Evolutionary conservation across 2,797 vertebrate genomes (phyloP).

Genomic region (Acipenser ruthenus): DNA sequence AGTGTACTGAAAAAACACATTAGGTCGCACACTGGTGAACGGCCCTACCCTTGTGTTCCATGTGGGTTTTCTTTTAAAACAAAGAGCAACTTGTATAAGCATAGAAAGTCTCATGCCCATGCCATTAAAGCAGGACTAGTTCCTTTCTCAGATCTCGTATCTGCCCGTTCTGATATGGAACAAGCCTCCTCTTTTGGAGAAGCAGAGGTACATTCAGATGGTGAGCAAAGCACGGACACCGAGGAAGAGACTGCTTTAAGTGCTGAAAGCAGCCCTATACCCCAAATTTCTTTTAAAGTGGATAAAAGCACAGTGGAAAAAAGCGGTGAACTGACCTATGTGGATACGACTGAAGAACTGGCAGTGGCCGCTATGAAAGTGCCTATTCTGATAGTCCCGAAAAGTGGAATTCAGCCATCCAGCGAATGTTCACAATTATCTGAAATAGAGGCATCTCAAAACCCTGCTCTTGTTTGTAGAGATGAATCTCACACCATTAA

Average conservation of each 20-base stretch:
- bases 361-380: slow-evolving; percentile 84
- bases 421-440: slow-evolving; percentile 75
- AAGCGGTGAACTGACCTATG: slow-evolving; percentile 57
- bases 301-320: slow-evolving; percentile 56
- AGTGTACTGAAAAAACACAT: slow-evolving; percentile 98
- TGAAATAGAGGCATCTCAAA: slow-evolving; percentile 69
- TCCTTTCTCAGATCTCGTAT: slow-evolving; percentile 85
- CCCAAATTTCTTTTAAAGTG: slow-evolving; percentile 57
- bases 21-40: slow-evolving; percentile 91
- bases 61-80: slow-evolving; percentile 99
- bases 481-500: slow-evolving; percentile 86
- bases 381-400: slow-evolving; percentile 92
- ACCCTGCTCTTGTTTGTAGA: slow-evolving; percentile 60
- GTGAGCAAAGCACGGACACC: slow-evolving; percentile 95
- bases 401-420: slow-evolving; percentile 70
- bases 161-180: slow-evolving; percentile 78
- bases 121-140: slow-evolving; percentile 95
- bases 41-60: slow-evolving; percentile 90
- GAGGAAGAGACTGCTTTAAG: slow-evolving; percentile 81
- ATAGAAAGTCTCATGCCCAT: slow-evolving; percentile 96
- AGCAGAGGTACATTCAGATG: slow-evolving; percentile 87
- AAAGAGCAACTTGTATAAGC: slow-evolving; percentile 98
- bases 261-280: slow-evolving; percentile 68
- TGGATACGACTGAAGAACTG: slow-evolving; percentile 75
- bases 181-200: slow-evolving; percentile 80